These are phyloP conservation scores for Eupithecia exiguata DNA, from an alignment of 2,888 invertebrate species.

Conservation along the genomic window DNA sequence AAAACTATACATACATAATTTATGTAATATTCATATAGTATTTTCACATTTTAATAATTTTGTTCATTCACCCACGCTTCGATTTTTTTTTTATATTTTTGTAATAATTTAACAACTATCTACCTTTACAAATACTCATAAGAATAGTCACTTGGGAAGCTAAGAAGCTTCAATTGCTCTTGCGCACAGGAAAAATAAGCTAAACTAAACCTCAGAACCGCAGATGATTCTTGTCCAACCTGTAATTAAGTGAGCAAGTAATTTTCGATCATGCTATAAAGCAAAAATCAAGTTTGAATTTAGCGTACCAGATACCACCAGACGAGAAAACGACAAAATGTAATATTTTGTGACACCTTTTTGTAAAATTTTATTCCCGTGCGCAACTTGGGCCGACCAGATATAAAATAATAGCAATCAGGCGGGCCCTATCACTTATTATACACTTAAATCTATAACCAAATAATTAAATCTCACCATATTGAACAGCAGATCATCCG, in stretches of 20 bases:
- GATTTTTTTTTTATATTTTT: slow-evolving; percentile 53
- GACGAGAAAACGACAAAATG: background rate
- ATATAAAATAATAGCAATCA: slow-evolving; percentile 53
- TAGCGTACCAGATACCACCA: background rate
- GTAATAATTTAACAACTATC: slow-evolving; percentile 53
- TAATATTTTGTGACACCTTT: background rate
- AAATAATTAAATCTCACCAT: slow-evolving; percentile 53
- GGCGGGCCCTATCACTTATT: slow-evolving; percentile 53
- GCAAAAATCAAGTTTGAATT: background rate
- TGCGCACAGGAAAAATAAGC: slow-evolving; percentile 26
- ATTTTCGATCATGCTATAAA: background rate
- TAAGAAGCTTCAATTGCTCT: slow-evolving; percentile 15
- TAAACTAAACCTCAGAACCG: background rate
- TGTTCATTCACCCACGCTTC: slow-evolving; percentile 53
- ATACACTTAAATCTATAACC: slow-evolving; percentile 32
- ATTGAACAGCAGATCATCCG: slow-evolving; percentile 30
- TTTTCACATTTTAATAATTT: slow-evolving; percentile 39
- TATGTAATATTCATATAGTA: slow-evolving; percentile 23
- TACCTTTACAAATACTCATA: slow-evolving; percentile 55
- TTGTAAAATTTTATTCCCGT: slow-evolving; percentile 1
- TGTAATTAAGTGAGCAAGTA: background rate
- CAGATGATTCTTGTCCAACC: background rate
- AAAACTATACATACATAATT: slow-evolving; percentile 29
- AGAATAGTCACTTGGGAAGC: slow-evolving; percentile 53
- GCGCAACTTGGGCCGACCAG: slow-evolving; percentile 51